Conservation (phyloP, 2,113 vertebrate species). For the Centropus unirufus region DNA sequence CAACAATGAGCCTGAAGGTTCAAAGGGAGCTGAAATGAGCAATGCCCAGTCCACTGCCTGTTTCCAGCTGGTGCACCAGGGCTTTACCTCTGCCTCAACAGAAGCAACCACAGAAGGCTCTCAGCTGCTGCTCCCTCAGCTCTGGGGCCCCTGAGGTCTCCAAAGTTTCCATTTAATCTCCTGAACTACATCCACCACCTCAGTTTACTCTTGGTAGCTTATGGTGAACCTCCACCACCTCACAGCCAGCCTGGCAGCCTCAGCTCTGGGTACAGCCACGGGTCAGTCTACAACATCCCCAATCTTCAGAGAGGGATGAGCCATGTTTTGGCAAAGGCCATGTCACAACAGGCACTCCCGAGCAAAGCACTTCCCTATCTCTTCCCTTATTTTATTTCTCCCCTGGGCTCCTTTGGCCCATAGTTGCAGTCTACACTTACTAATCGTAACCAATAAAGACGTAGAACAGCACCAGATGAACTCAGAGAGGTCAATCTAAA, state of each 20-base stretch:
- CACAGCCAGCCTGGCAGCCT: background rate
- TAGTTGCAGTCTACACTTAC: constrained; percentile 34
- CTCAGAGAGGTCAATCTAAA: background rate
- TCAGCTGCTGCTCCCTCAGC: background rate
- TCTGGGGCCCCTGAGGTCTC: background rate
- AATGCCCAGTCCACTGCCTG: background rate
- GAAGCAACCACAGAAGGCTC: background rate
- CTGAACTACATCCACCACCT: background rate
- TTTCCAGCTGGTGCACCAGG: rapidly evolving
- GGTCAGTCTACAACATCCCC: rapidly evolving
- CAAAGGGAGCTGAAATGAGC: background rate
- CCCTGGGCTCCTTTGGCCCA: background rate
- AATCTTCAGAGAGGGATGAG: background rate
- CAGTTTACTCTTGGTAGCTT: background rate
- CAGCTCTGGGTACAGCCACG: background rate
- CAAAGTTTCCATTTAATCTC: background rate
- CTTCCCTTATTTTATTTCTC: background rate
- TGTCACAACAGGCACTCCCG: rapidly evolving
- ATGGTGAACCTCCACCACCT: background rate
- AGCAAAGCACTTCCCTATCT: background rate
- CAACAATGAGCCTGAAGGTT: background rate
- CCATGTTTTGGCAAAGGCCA: rapidly evolving
- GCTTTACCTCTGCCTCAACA: background rate
- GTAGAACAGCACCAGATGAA: constrained; percentile 26
- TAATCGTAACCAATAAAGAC: background rate